Conservation (phyloP, 2,797 vertebrate genomes). For the Acipenser ruthenus region DNA sequence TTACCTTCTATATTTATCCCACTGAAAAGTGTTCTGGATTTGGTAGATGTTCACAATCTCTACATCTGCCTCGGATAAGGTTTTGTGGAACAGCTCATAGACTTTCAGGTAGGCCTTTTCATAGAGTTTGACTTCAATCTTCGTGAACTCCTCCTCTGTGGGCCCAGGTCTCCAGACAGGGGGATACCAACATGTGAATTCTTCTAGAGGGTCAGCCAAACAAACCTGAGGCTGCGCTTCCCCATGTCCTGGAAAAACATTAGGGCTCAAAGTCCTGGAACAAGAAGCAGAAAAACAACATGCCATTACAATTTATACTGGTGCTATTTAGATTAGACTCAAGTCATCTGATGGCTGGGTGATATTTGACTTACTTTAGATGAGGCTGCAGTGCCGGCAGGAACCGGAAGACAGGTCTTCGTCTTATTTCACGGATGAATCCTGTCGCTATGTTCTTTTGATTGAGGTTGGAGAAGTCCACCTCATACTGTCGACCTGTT, state of each 20-base stretch:
- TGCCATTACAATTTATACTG: not conserved
- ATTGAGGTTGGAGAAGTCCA: conserved; percentile 40
- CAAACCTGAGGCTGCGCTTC: conserved; percentile 24
- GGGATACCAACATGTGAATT: conserved; percentile 46
- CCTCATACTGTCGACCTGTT: conserved; percentile 15
- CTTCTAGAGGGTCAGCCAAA: conserved; percentile 37
- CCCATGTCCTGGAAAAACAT: not conserved
- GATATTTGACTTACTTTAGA: conserved; percentile 27
- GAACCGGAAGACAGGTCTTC: conserved; percentile 33
- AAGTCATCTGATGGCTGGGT: not conserved
- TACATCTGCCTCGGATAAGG: conserved; percentile 28
- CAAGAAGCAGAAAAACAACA: not conserved
- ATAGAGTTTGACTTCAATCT: conserved; percentile 32
- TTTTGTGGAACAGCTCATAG: conserved; percentile 29
- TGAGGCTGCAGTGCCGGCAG: conserved; percentile 25
- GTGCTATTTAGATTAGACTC: not conserved
- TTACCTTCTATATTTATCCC: conserved; percentile 54
- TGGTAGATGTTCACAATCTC: conserved; percentile 42
- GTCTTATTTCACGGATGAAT: conserved; percentile 25
- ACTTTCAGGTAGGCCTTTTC: conserved; percentile 22
- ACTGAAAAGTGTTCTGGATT: conserved; percentile 49
- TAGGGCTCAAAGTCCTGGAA: conserved; percentile 32
- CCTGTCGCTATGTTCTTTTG: conserved; percentile 35
- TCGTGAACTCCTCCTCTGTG: conserved; percentile 25
- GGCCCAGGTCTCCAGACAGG: conserved; percentile 32